Conservation (phyloP, 2,888 invertebrate species). For the Augochlorella aurata region DNA sequence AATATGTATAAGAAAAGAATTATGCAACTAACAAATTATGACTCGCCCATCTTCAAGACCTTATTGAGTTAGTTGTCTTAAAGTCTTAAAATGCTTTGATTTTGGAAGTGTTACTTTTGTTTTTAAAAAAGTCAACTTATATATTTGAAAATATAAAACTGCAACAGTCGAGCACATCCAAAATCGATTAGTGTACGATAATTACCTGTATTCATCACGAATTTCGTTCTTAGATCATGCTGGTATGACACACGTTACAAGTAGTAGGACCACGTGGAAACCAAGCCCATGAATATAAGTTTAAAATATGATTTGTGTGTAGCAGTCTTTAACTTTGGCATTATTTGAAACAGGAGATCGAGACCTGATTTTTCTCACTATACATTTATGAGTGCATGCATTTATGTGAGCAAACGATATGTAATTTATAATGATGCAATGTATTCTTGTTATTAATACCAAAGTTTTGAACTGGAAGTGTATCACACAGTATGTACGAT, state of each 20-base stretch:
- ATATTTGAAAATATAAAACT: constrained; percentile 19
- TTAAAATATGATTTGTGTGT: constrained; percentile 39
- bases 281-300: constrained; percentile 55
- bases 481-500: constrained; percentile 10
- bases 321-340: constrained; percentile 63
- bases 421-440: background rate
- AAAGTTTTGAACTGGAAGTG: constrained; percentile 21
- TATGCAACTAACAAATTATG: constrained; percentile 54
- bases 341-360: constrained; percentile 49
- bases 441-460: background rate
- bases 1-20: constrained; percentile 32
- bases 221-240: constrained; percentile 41
- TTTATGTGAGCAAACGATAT: background rate
- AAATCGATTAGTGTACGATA: constrained; percentile 36
- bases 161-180: constrained; percentile 31
- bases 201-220: constrained; percentile 8
- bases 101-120: constrained; percentile 50
- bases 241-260: constrained; percentile 41
- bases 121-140: background rate
- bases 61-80: constrained; percentile 25
- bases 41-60: constrained; percentile 42
- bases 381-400: background rate
- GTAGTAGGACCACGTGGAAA: constrained; percentile 34
- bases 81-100: constrained; percentile 47
- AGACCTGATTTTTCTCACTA: constrained; percentile 14